Evolutionary conservation across 2,113 vertebrate species (phyloP), one percentile per base, ranked within the genome.

Genomic region (Leptobrachium ailaonicum): DNA sequence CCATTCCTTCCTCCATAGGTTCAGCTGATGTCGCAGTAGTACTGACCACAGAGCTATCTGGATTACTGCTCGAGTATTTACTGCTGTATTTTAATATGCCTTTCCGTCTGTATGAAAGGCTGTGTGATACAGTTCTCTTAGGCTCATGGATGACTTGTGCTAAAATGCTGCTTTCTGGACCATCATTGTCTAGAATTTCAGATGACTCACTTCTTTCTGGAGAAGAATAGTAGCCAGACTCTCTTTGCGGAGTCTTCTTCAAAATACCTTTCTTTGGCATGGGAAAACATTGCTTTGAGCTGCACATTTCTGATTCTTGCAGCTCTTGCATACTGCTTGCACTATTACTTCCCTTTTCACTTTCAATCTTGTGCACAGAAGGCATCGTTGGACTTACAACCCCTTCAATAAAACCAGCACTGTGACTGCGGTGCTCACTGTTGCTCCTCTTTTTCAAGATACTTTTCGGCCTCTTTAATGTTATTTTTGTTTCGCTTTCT

Each of bases 191-290:
- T 87, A 97, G 86, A 78, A 96, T 88, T 89, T 98, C 97, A 0
- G 95, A 97, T 83, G 98, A 98, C 89, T 98, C 96, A 0, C 96
- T 98, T 84, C 95, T 92, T 83, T 99, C 98, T 0, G 98, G 98
- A 20, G 98, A 99, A 1, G 98, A 99, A 86, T 99, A 99, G 87
- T 99, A 99, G 67, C 98, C 98, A 0, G 97, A 99, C 82, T 99
- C 98, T 76, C 92, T 92, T 85, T 95, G 95, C 86, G 95, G 96
- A 66, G 94, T 97, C 90, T 98, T 99, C 88, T 99, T 99, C 82
- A 99, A 86, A 86, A 99, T 99, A 89, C 98, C 97, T 87, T 99
- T 99, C 88, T 96, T 98, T 82, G 98, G 98, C 87, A 97, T 91
- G 2, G 94, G 89, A 32, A 94, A 94, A 13, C 89, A 87, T 76